Evolutionary conservation across 2,113 vertebrate genomes (phyloP), one percentile per base, ranked within the genome.

Genomic region (Nannobrachium achirus): DNA sequence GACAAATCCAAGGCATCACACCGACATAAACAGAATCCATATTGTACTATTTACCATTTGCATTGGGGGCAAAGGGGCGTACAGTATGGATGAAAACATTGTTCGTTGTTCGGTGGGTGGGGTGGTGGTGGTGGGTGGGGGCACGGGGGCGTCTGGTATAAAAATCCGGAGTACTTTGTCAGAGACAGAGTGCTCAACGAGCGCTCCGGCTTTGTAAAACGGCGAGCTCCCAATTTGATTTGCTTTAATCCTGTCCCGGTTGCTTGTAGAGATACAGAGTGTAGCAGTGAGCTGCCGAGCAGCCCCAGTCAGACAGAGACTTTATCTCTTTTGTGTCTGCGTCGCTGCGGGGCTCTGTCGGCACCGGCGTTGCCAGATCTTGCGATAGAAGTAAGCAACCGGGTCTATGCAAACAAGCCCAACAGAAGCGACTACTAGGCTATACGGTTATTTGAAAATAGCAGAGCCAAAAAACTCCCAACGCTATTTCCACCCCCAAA

Each of bases 161-260:
- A 55, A 33, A 72, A 71, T 71, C 56, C 25, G 56, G 49, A 69
- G 46, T 25, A 0, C 8, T 67, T 67, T 49, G 53, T 55, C n/a
- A 39, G 53, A 67, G 42, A 42, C 25, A 42, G 10, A 19, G 56
- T 10, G 8, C 19, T 18, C 1, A 9, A n/a, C 66, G 15, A 33
- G 8, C 15, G 40, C 67, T n/a, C 38, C 66, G 25, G 39, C 56
- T 84, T 76, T 81, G 76, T 73, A 75, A n/a, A 73, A 71, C 70
- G 72, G 63, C 40, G 4, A 78, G 66, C 46, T 56, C 63, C 41
- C 67, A 13, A 63, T 76, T 74, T 73, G 42, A 56, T 79, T 73
- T 51, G 63, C 75, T 71, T 66, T 70, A 61, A 76, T 78, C 69
- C 74, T 41, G 61, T 55, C 66, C 69, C 45, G 33, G 63, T 80